A percentile compares a stretch with the other conserved stretches of the same genome.
Evolutionary conservation across 2,113 vertebrate genomes (phyloP).

Genomic region (Ptilonorhynchus violaceus): DNA sequence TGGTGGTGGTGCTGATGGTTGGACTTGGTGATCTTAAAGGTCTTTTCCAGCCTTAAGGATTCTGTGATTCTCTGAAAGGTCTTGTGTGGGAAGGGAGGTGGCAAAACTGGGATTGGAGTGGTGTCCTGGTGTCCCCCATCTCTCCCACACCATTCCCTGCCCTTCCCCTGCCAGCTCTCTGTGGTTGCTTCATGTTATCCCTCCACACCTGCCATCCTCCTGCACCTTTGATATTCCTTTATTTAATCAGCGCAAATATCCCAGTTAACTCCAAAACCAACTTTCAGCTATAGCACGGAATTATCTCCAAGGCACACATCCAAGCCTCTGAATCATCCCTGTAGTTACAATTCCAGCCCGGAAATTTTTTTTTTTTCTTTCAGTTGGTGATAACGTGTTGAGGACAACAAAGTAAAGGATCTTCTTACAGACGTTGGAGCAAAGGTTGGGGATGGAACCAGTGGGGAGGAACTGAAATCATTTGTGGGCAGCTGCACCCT

Average conservation of each 20-base stretch:
- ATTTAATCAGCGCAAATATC: neutral
- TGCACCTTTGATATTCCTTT: neutral
- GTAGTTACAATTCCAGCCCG: neutral
- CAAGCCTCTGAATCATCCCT: conserved; percentile 41
- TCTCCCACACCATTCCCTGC: neutral
- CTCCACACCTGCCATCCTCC: neutral
- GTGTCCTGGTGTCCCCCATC: neutral
- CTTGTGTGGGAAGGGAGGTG: neutral
- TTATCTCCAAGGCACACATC: neutral
- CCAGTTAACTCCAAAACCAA: neutral
- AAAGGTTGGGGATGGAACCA: neutral
- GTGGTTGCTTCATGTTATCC: fast-evolving
- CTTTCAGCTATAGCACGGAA: neutral
- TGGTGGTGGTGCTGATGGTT: neutral
- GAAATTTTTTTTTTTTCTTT: neutral
- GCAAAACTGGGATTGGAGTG: neutral
- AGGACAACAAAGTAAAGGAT: neutral
- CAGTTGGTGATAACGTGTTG: neutral
- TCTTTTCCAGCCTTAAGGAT: neutral
- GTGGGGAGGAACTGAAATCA: neutral
- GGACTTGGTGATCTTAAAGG: neutral
- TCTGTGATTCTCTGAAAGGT: neutral
- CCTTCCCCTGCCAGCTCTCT: neutral
- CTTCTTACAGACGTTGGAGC: neutral
- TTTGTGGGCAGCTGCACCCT: neutral